Evolutionary conservation across 2,888 invertebrate genomes (phyloP), one percentile per base, ranked within the genome.

Genomic region (Drosophila imparisetae): DNA sequence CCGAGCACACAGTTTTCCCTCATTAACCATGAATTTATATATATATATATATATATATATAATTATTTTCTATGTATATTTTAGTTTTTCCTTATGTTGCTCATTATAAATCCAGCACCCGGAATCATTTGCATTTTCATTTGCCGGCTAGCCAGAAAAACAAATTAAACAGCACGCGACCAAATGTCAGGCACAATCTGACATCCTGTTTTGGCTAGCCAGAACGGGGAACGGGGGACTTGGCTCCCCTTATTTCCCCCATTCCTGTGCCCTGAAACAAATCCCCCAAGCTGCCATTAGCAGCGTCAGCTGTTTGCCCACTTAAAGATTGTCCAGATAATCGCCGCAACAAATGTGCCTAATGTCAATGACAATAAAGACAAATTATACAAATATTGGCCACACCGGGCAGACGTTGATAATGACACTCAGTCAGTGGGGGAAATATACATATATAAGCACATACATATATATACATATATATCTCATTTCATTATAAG

Each of bases 341-440:
- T 83, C 83, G 80, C 80, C 80, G 85, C 80, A 80, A 80, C 83
- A 85, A 83, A 85, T 83, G 83, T 85, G 80, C 78, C 83, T 83
- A 83, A 83, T 83, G 83, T 80, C 83, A 80, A 74, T 83, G 85
- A 85, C 85, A 85, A 83, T 83, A 83, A 83, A 80, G 81, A 83
- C 78, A 84, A 82, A 82, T 82, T 82, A 81, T 81, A 81, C 84
- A 82, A 82, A 83, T 83, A 81, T 81, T 82, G 79, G 64, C 65
- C 68, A 62, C 32, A 48, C 42, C 48, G 62, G 78, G 38, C 61
- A 50, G 65, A 54, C 58, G 75, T 71, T 81, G 78, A 83, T 81
- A 82, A 81, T 83, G 81, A 77, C 71, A 72, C 74, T 64, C 71
- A 58, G 57, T 64, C 53, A 36, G 34, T 24, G 34, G 18, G 5